Conservation (phyloP, 1,140 invertebrate species). For the Agrypnia vestita region DNA sequence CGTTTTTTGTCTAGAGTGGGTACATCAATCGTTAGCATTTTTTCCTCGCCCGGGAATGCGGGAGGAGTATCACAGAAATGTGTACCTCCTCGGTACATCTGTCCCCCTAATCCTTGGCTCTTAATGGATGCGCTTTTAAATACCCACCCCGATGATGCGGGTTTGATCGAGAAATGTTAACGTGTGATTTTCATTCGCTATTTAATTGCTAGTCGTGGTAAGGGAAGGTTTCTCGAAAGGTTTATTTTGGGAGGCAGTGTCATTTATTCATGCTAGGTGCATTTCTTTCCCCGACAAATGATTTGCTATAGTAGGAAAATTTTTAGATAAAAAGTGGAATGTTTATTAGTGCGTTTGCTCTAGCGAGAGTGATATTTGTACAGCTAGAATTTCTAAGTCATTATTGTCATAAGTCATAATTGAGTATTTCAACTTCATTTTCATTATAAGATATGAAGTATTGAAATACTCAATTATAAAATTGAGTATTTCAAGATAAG, state of each 20-base stretch:
- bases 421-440: no score
- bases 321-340: no score
- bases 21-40: conserved; percentile 48
- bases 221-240: not conserved
- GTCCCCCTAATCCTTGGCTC: conserved; percentile 53
- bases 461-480: no score
- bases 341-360: no score
- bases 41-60: conserved; percentile 27
- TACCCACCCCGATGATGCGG: conserved; percentile 54
- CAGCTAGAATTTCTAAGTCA: no score
- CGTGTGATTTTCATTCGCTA: conserved; percentile 40
- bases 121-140: conserved; percentile 59
- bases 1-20: conserved; percentile 51
- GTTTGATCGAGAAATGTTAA: conserved; percentile 55
- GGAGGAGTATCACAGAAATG: conserved; percentile 43
- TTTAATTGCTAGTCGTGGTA: conserved; percentile 9
- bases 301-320: no score
- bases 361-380: no score
- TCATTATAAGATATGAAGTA: no score
- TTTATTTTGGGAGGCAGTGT: not conserved
- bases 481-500: no score
- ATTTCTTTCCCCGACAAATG: no score
- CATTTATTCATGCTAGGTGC: not conserved
- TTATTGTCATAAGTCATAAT: no score
- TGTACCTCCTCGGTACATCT: conserved; percentile 44